Conservation (phyloP, 2,888 invertebrate genomes). For the Oscheius myriophilus region DNA sequence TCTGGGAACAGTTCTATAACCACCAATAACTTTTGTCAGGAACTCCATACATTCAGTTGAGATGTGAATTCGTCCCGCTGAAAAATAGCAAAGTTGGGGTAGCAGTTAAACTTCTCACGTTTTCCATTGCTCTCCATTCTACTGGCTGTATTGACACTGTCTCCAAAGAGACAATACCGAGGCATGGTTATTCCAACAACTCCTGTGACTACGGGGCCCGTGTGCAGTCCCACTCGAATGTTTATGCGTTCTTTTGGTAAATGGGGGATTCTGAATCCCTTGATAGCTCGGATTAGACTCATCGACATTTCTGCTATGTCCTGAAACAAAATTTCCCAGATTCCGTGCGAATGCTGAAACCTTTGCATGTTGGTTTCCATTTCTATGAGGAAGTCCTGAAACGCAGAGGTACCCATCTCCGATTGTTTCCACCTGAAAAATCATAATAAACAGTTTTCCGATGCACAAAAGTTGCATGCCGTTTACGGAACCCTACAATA, state of each 20-base stretch:
- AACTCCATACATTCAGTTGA: slow-evolving; percentile 61
- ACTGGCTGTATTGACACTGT: slow-evolving; percentile 60
- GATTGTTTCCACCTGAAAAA: slow-evolving; percentile 58
- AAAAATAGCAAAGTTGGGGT: too few relatives aligned
- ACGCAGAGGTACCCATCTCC: slow-evolving; percentile 59
- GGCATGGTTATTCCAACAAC: slow-evolving; percentile 62
- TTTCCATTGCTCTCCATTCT: slow-evolving; percentile 60
- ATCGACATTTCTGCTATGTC: slow-evolving; percentile 50
- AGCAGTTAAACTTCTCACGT: too few relatives aligned
- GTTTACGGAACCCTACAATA: too few relatives aligned
- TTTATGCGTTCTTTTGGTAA: slow-evolving; percentile 52
- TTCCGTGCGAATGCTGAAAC: slow-evolving; percentile 4
- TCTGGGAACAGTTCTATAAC: slow-evolving; percentile 62
- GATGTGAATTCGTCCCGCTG: slow-evolving; percentile 66
- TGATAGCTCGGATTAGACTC: slow-evolving; percentile 39
- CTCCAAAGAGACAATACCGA: slow-evolving; percentile 61
- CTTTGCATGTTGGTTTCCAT: slow-evolving; percentile 51
- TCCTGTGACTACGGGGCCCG: slow-evolving; percentile 52
- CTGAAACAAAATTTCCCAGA: too few relatives aligned
- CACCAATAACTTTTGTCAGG: slow-evolving; percentile 61
- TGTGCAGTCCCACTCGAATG: slow-evolving; percentile 55
- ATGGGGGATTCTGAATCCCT: slow-evolving; percentile 48
- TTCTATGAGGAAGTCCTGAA: slow-evolving; percentile 56
- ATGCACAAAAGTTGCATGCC: too few relatives aligned
- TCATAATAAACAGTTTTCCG: too few relatives aligned